Conservation (phyloP, 1,140 invertebrate species). For the Lepidurus couesii region DNA sequence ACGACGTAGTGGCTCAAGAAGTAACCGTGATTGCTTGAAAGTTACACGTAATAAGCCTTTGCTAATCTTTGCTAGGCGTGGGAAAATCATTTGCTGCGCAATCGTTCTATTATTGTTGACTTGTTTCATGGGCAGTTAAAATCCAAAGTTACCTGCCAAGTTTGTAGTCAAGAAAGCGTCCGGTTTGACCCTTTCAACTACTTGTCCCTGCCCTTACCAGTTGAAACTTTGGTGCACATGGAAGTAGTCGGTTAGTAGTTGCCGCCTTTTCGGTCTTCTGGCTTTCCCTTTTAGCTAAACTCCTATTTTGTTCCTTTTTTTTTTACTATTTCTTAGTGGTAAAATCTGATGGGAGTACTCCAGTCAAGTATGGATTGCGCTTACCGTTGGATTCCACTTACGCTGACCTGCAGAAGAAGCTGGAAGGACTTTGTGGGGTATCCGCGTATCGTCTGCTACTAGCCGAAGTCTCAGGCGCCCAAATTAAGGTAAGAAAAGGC, state of each 20-base stretch:
- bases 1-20: conserved; percentile 66
- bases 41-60: conserved; percentile 30
- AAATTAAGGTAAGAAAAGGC: conserved; percentile 51
- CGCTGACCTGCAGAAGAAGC: conserved; percentile 60
- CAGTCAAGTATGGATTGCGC: conserved; percentile 72
- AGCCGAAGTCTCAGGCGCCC: conserved; percentile 61
- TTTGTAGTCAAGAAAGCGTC: conserved; percentile 71
- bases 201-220: conserved; percentile 75
- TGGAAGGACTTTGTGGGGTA: conserved; percentile 59
- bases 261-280: conserved; percentile 31
- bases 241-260: conserved; percentile 60
- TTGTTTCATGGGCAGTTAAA: conserved; percentile 85
- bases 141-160: conserved; percentile 70
- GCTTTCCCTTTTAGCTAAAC: conserved; percentile 31
- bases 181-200: conserved; percentile 85
- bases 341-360: conserved; percentile 67
- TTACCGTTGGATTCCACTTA: conserved; percentile 74
- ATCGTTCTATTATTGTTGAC: conserved; percentile 78
- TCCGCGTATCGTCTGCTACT: conserved; percentile 57
- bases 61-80: conserved; percentile 54
- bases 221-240: conserved; percentile 66
- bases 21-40: conserved; percentile 35
- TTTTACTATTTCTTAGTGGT: conserved; percentile 53
- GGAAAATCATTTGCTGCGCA: conserved; percentile 71
- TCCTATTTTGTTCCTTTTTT: not conserved